These are phyloP conservation scores for Microtus pennsylvanicus DNA, from an alignment of 2,113 vertebrate species.

Conservation along the genomic window DNA sequence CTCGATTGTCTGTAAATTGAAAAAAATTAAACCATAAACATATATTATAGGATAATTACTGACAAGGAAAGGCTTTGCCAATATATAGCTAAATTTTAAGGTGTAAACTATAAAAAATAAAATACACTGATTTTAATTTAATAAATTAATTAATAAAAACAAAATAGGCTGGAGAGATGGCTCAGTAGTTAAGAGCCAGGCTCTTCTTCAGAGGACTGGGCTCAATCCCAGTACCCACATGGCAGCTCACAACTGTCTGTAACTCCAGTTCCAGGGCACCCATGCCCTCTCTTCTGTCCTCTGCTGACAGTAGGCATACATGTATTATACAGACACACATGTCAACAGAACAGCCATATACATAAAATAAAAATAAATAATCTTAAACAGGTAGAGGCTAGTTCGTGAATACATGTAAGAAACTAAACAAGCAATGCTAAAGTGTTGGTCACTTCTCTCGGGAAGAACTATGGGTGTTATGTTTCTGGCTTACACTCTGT, in stretches of 20 bases:
- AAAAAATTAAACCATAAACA: background rate
- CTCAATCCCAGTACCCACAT: background rate
- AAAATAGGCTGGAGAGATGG: background rate
- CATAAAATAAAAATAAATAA: background rate
- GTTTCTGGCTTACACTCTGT: slow-evolving; percentile 39
- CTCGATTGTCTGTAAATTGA: background rate
- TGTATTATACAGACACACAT: background rate
- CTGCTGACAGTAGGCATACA: background rate
- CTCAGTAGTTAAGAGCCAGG: too few species aligned
- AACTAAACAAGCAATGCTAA: background rate
- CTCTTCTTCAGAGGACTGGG: too few species aligned
- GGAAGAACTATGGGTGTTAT: background rate
- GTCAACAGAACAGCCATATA: background rate
- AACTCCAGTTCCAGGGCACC: background rate
- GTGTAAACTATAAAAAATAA: slow-evolving; percentile 27
- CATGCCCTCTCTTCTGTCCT: background rate
- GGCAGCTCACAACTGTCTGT: background rate
- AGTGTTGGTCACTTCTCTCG: slow-evolving; percentile 33
- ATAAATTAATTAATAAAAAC: background rate
- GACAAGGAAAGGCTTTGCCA: slow-evolving; percentile 28
- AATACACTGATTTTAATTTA: slow-evolving; percentile 39
- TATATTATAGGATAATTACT: slow-evolving; percentile 21
- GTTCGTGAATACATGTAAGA: background rate
- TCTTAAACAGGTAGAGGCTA: slow-evolving; percentile 23
- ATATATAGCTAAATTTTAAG: slow-evolving; percentile 39